A percentile compares a stretch with the other conserved stretches of the same genome.
These are phyloP conservation scores for Enteromius unitaeniatus DNA, from an alignment of 2,797 vertebrate species.

Conservation along the genomic window DNA sequence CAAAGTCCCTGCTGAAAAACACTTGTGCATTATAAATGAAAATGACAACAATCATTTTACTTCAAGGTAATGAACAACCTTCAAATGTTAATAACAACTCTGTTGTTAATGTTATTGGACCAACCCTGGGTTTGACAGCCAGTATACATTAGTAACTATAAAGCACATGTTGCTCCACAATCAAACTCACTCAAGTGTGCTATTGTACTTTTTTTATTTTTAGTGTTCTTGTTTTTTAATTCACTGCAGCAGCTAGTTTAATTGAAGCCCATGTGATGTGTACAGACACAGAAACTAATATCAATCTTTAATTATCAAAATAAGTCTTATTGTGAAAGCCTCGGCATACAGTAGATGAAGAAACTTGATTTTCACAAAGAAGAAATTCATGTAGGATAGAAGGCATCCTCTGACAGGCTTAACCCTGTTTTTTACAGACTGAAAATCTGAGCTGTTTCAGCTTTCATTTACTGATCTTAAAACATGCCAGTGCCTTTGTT, in stretches of 20 bases:
- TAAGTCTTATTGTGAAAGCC: not conserved
- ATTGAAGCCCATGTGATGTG: not conserved
- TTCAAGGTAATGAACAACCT: slow-evolving; percentile 47
- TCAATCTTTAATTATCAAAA: not conserved
- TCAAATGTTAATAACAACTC: slow-evolving; percentile 49
- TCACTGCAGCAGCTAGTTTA: not conserved
- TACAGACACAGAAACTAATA: not conserved
- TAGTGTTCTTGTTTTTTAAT: not conserved
- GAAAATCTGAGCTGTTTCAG: too few relatives aligned
- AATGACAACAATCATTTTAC: slow-evolving; percentile 27
- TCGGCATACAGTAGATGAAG: not conserved
- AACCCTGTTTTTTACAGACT: too few relatives aligned
- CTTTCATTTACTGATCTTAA: too few relatives aligned
- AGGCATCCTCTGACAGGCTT: not conserved
- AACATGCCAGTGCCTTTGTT: too few relatives aligned
- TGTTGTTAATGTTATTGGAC: slow-evolving; percentile 5
- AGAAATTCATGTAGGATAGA: not conserved
- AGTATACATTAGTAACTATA: slow-evolving; percentile 22
- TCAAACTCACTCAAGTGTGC: not conserved
- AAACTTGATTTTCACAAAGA: not conserved
- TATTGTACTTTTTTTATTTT: not conserved
- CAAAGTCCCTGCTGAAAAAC: not conserved
- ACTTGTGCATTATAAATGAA: slow-evolving; percentile 1
- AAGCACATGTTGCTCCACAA: not conserved
- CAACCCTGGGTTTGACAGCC: slow-evolving; percentile 9